Evolutionary conservation across 2,888 invertebrate genomes (phyloP), one percentile per base, ranked within the genome.

Genomic region (Digitonthophagus gazella): DNA sequence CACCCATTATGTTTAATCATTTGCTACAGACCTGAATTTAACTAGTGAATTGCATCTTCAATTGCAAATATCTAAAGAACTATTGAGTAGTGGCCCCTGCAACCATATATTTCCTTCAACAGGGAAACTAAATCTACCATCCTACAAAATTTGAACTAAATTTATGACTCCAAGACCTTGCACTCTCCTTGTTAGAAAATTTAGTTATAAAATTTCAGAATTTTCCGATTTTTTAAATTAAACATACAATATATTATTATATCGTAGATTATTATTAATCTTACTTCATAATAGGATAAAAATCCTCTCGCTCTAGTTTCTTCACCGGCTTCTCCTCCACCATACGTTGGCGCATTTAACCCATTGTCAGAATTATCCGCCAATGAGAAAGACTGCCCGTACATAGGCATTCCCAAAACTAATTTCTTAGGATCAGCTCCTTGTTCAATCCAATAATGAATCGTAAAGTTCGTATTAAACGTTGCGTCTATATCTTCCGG

Each of bases 311-410:
- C 94, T 78, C 94, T 86, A 0, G 95, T 95, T 66, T 90, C 93
- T 75, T 93, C 94, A 0, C 96, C 96, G 0, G 94, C 95, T 80
- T 95, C 93, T 0, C 95, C 95, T 0, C 94, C 93, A 0, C 95
- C 95, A 76, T 93, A 93, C 0, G 94, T 90, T 0, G 91, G 88
- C 0, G 90, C 89, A 77, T 95, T 93, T 2, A 95, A 83, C 0
- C 89, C 91, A 67, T 83, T 83, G 61, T 90, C 86, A 5, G 85
- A 85, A 22, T 83, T 83, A 73, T 93, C 91, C 15, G 90, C 89
- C 67, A 96, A 81, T 0, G 93, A 91, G 82, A 95, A 96, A 0
- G 94, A 93, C 79, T 95, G 95, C 0, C 95, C 96, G 77, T 96
- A 96, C 85, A 94, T 89, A 0, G 96, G 95, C 83, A 93, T 90